phyloP scores from a whole-genome alignment of 1,140 invertebrate genomes.

The Ceratoteleas bidentatus region DNA sequence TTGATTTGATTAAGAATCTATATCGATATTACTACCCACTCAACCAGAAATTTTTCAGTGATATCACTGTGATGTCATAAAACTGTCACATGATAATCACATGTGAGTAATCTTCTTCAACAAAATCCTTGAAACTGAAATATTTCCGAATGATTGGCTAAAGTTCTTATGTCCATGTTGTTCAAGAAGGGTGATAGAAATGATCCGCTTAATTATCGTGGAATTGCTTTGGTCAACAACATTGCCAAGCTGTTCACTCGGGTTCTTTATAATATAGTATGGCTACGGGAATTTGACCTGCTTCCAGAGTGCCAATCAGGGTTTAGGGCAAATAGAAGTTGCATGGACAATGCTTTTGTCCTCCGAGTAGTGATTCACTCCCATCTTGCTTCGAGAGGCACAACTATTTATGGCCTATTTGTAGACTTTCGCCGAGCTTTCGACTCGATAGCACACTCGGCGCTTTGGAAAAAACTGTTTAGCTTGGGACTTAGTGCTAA shows the following conservation, averaged over 20 bases:
- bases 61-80: too few species aligned
- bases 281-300: neutral
- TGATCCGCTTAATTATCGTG: neutral
- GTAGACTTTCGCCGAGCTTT: constrained; percentile 2
- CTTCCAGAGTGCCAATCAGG: neutral
- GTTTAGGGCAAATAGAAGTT: neutral
- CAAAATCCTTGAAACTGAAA: neutral
- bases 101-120: too few species aligned
- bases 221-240: neutral
- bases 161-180: neutral
- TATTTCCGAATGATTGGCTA: neutral
- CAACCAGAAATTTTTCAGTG: too few species aligned
- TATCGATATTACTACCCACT: too few species aligned
- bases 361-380: neutral
- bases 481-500: neutral
- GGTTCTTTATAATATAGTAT: neutral
- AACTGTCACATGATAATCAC: too few species aligned
- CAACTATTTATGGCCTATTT: neutral
- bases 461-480: neutral
- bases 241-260: neutral
- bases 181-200: neutral
- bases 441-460: neutral
- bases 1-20: too few species aligned
- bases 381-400: neutral
- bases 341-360: constrained; percentile 1